Conservation (phyloP, 2,888 invertebrate genomes). For the Phalera bucephala region DNA sequence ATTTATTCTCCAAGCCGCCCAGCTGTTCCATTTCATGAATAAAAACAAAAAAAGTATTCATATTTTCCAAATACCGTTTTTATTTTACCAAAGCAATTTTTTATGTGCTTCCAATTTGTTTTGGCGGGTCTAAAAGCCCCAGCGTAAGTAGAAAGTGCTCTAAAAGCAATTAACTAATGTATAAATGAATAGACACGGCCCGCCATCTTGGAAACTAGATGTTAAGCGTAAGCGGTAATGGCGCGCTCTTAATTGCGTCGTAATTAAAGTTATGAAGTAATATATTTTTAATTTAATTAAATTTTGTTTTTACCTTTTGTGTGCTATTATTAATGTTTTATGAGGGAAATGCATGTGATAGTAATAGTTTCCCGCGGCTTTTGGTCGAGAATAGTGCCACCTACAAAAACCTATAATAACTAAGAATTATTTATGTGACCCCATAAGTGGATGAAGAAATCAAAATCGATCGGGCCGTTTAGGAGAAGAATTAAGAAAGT, state of each 20-base stretch:
- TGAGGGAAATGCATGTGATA: no score
- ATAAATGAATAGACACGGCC: conserved; percentile 21
- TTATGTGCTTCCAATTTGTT: conserved; percentile 1
- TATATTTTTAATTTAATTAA: conserved; percentile 24
- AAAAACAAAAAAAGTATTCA: no score
- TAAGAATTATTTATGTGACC: no score
- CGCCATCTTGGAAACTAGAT: conserved; percentile 26
- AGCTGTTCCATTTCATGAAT: no score
- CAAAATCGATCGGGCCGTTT: no score
- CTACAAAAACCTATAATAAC: no score
- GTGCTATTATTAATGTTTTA: no score
- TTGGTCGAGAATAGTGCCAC: no score
- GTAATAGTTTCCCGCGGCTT: no score
- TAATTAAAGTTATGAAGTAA: conserved; percentile 31
- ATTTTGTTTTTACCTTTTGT: conserved; percentile 18
- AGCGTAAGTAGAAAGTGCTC: conserved; percentile 12
- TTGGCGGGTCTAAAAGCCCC: conserved; percentile 9
- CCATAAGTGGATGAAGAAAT: no score
- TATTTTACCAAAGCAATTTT: background rate
- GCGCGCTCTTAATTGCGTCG: conserved; percentile 25
- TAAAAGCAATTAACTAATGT: conserved; percentile 36
- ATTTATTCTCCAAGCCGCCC: no score
- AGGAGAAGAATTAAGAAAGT: no score
- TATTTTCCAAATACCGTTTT: background rate
- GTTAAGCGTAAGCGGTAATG: conserved; percentile 25